Conservation (phyloP, 2,797 vertebrate species). For the Channallabes apus region DNA sequence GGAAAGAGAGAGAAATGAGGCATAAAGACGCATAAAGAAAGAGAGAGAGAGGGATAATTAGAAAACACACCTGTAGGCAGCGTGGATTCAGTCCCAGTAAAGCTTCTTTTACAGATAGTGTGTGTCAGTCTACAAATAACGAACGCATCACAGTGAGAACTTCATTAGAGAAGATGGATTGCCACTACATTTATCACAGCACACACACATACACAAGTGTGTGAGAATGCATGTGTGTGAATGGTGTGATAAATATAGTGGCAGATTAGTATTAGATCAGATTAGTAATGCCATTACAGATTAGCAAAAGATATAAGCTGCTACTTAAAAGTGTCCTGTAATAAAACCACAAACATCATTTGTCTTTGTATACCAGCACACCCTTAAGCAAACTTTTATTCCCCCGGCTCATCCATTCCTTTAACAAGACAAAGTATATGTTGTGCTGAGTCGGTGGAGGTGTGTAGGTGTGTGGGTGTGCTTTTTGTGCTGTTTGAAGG, state of each 20-base stretch:
- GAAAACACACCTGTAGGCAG: conserved; percentile 47
- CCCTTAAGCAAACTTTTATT: conserved; percentile 1
- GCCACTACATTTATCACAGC: conserved; percentile 27
- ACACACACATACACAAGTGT: not conserved
- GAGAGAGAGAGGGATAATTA: conserved; percentile 43
- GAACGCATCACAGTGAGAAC: conserved; percentile 32
- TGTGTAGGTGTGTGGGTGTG: not conserved
- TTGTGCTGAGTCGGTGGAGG: conserved; percentile 14
- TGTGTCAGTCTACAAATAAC: conserved; percentile 44
- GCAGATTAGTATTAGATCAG: not conserved
- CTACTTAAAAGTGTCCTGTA: conserved; percentile 17
- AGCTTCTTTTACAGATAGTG: conserved; percentile 34
- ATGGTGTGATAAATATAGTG: conserved; percentile 17
- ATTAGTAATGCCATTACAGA: conserved; percentile 29
- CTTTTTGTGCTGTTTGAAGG: conserved; percentile 7
- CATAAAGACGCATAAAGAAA: not conserved
- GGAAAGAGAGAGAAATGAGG: conserved; percentile 6
- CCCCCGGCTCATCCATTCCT: conserved; percentile 8
- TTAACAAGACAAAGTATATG: conserved; percentile 31
- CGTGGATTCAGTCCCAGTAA: conserved; percentile 32
- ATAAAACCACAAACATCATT: conserved; percentile 39
- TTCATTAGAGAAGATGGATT: conserved; percentile 54
- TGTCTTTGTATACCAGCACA: conserved; percentile 16
- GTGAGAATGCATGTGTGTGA: not conserved
- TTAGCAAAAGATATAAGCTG: conserved; percentile 26